phyloP scores from a whole-genome alignment of 2,113 vertebrate genomes.

The Psilopogon haemacephalus region DNA sequence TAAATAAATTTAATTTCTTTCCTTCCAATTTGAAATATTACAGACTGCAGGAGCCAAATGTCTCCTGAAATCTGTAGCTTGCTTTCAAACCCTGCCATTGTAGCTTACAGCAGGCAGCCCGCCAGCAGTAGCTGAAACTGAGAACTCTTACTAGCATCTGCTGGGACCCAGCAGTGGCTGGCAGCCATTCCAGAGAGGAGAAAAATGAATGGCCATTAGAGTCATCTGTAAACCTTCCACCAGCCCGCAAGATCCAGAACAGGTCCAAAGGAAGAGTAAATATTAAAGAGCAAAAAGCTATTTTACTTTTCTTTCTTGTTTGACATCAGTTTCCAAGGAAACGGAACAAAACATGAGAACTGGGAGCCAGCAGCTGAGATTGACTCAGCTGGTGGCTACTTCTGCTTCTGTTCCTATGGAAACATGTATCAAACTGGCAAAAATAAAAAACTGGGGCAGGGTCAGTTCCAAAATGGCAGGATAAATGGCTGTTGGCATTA shows the following conservation, averaged over 20 bases:
- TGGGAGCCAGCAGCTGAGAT: constrained; percentile 64
- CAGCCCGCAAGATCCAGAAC: not conserved
- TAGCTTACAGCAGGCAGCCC: not conserved
- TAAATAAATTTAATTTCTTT: constrained; percentile 55
- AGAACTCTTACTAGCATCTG: constrained; percentile 38
- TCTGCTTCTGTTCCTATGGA: constrained; percentile 66
- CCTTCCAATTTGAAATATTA: constrained; percentile 60
- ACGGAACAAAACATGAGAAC: constrained; percentile 61
- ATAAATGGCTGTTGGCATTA: constrained; percentile 9
- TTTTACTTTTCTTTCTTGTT: constrained; percentile 44
- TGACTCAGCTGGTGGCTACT: constrained; percentile 72
- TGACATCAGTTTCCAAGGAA: constrained; percentile 69
- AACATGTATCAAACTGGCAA: constrained; percentile 60
- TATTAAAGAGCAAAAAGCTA: constrained; percentile 21
- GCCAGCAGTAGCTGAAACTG: not conserved
- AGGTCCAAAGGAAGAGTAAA: constrained; percentile 10
- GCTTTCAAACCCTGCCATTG: constrained; percentile 31
- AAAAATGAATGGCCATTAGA: constrained; percentile 10
- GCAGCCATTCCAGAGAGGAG: not conserved
- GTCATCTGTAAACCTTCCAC: not conserved
- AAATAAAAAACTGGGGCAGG: constrained; percentile 49
- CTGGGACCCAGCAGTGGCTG: not conserved
- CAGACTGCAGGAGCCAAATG: constrained; percentile 23
- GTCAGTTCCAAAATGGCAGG: constrained; percentile 54
- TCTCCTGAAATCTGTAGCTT: constrained; percentile 31